Percentiles rank a stretch among this genome's conserved stretches.
These are phyloP conservation scores for Alosa sapidissima DNA, from an alignment of 2,797 vertebrate species.

Conservation along the genomic window DNA sequence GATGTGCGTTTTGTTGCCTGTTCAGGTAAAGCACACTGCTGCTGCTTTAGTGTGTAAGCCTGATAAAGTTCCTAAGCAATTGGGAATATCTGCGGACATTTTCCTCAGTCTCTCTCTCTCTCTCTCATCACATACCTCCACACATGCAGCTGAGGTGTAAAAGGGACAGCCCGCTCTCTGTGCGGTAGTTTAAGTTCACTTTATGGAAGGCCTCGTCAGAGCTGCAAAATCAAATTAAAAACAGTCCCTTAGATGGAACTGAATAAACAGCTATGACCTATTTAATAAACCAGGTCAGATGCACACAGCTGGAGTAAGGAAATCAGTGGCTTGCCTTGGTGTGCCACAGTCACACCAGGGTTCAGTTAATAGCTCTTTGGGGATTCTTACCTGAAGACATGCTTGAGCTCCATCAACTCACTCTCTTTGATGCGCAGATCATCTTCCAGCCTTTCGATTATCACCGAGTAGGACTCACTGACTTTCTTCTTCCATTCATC, in stretches of 20 bases:
- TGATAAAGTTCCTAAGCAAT: neutral
- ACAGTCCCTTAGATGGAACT: neutral
- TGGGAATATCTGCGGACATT: slow-evolving; percentile 43
- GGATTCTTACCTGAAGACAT: slow-evolving; percentile 85
- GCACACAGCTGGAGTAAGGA: neutral
- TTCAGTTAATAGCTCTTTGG: neutral
- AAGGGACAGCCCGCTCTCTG: slow-evolving; percentile 88
- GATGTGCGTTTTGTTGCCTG: slow-evolving; percentile 89
- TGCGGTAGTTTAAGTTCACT: slow-evolving; percentile 91
- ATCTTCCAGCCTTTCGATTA: slow-evolving; percentile 84
- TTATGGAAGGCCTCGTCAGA: slow-evolving; percentile 94
- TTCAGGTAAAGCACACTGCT: neutral
- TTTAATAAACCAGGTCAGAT: slow-evolving; percentile 13
- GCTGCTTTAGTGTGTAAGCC: neutral
- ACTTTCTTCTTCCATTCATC: slow-evolving; percentile 99
- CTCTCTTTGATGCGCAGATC: slow-evolving; percentile 87
- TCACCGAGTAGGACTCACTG: slow-evolving; percentile 87
- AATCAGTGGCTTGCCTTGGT: neutral
- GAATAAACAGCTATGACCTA: neutral
- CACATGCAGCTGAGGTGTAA: slow-evolving; percentile 92
- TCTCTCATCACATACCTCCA: slow-evolving; percentile 73
- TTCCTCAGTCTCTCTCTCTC: neutral
- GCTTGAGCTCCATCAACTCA: slow-evolving; percentile 80
- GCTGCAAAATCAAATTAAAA: slow-evolving; percentile 64
- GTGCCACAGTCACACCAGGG: neutral